Conservation (phyloP, 1,140 invertebrate genomes). For the Drosophila gunungcola region DNA sequence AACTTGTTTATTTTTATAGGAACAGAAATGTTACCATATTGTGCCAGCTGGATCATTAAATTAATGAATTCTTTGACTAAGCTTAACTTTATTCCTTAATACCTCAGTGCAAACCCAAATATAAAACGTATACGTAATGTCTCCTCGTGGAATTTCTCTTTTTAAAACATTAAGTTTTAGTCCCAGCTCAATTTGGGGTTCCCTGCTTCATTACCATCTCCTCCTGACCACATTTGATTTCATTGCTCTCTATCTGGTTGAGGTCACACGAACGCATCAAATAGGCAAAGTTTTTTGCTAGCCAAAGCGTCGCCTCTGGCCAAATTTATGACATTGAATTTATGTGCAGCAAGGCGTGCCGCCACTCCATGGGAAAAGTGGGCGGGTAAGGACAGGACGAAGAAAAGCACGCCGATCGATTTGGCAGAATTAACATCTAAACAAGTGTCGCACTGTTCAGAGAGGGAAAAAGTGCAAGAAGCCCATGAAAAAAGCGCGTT, state of each 20-base stretch:
- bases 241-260: slow-evolving; percentile 30
- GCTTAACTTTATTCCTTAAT: too few relatives aligned
- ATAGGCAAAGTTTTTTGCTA: slow-evolving; percentile 67
- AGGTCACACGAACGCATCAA: slow-evolving; percentile 63
- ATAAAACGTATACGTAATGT: background rate
- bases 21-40: background rate
- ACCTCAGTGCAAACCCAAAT: too few relatives aligned
- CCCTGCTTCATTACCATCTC: background rate
- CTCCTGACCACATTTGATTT: slow-evolving; percentile 27
- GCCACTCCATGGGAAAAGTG: slow-evolving; percentile 7
- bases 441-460: slow-evolving; percentile 36
- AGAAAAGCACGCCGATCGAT: slow-evolving; percentile 12
- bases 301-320: slow-evolving; percentile 64
- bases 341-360: slow-evolving; percentile 71
- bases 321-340: slow-evolving; percentile 77
- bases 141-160: background rate
- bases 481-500: slow-evolving; percentile 64
- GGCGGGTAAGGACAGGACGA: slow-evolving; percentile 20
- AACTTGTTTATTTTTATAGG: too few relatives aligned
- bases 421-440: slow-evolving; percentile 22
- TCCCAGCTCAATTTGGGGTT: background rate
- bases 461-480: slow-evolving; percentile 16
- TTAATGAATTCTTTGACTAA: background rate
- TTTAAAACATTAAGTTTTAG: background rate
- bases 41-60: too few relatives aligned